Evolutionary conservation across 2,797 vertebrate genomes (phyloP).

Genomic region (Anas georgica): DNA sequence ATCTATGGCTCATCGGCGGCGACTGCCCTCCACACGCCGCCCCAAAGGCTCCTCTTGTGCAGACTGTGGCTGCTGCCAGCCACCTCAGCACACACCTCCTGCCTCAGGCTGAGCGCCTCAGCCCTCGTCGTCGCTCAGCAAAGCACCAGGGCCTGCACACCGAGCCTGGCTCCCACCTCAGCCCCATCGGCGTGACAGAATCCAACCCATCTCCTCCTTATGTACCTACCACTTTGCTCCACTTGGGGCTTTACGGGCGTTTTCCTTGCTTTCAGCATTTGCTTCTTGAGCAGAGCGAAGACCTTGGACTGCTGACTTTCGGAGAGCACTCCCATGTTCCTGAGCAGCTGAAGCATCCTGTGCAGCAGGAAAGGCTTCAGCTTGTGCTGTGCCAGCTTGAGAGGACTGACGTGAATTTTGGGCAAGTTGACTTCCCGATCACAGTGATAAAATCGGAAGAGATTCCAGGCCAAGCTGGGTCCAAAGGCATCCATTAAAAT

Average conservation of each 20-base stretch:
- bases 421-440: conserved; percentile 5
- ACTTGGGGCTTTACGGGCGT: not conserved
- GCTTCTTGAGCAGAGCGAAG: conserved; percentile 12
- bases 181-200: fast-evolving
- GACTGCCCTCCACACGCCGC: fast-evolving
- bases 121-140: not conserved
- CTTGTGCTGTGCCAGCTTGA: conserved; percentile 28
- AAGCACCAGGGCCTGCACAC: fast-evolving
- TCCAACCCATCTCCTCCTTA: not conserved
- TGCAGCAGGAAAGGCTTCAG: not conserved
- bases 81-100: not conserved
- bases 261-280: conserved; percentile 10
- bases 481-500: conserved; percentile 35
- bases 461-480: conserved; percentile 29
- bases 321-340: not conserved
- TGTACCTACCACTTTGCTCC: conserved; percentile 41
- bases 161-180: fast-evolving
- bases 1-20: fast-evolving
- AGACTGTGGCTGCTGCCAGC: fast-evolving
- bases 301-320: conserved; percentile 30
- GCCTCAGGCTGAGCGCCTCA: fast-evolving
- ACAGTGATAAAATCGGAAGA: conserved; percentile 46
- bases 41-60: not conserved
- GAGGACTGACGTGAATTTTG: not conserved
- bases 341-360: not conserved